These are phyloP conservation scores for Torymus aiolomorphi DNA, from an alignment of 2,888 invertebrate species.

Conservation along the genomic window DNA sequence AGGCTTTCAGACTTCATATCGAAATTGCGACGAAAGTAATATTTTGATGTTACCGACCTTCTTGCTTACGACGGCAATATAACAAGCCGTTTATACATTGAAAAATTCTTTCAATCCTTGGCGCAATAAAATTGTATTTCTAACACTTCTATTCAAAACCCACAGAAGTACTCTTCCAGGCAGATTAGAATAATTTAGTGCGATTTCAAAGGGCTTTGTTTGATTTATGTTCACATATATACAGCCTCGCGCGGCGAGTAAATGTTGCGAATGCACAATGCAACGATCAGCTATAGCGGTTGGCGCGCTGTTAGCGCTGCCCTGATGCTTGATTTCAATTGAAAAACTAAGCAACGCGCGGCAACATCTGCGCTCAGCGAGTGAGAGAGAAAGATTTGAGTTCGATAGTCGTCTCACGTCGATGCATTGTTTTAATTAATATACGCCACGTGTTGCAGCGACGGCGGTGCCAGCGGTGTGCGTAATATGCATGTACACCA, in stretches of 20 bases:
- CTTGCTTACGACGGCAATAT: too few species aligned
- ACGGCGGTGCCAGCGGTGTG: too few species aligned
- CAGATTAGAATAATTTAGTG: not conserved
- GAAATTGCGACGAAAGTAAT: too few species aligned
- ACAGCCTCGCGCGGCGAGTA: not conserved
- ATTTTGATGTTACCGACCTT: too few species aligned
- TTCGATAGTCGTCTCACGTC: constrained; percentile 62
- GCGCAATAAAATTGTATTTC: too few species aligned
- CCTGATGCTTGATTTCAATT: constrained; percentile 31
- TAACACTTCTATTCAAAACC: too few species aligned
- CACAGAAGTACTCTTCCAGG: too few species aligned
- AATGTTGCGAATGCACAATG: not conserved
- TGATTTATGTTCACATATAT: not conserved
- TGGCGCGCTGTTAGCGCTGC: not conserved
- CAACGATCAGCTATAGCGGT: not conserved
- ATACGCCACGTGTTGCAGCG: constrained; percentile 66
- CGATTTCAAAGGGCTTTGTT: constrained; percentile 9
- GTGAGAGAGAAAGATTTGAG: constrained; percentile 58
- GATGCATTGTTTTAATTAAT: constrained; percentile 72
- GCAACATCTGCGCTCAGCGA: constrained; percentile 62
- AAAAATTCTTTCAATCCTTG: too few species aligned
- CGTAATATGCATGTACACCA: constrained; percentile 52
- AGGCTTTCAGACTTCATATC: too few species aligned
- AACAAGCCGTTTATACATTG: too few species aligned
- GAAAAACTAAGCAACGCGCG: constrained; percentile 53